Evolutionary conservation across 2,113 vertebrate species (phyloP).

Genomic region (Chunga burmeisteri): DNA sequence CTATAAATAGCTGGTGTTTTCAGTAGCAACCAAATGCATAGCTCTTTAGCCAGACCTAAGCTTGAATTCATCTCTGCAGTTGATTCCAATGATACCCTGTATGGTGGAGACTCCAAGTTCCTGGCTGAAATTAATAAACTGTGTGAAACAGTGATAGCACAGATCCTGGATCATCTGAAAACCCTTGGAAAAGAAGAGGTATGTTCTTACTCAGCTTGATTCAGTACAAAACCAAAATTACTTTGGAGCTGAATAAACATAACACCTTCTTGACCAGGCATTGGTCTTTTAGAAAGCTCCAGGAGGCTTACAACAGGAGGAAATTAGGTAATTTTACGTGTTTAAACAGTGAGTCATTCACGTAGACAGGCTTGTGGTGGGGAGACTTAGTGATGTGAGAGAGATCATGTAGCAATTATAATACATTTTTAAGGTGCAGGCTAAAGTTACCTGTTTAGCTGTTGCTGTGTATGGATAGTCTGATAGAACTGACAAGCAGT

Average conservation of each 20-base stretch:
- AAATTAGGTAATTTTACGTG: neutral
- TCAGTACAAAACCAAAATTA: neutral
- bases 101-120: constrained; percentile 95
- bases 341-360: neutral
- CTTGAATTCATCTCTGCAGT: constrained; percentile 73
- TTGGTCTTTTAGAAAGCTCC: neutral
- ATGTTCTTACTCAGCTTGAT: neutral
- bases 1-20: neutral
- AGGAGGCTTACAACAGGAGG: neutral
- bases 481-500: neutral
- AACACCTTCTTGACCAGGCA: neutral
- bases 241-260: neutral
- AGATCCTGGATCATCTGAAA: constrained; percentile 95
- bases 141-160: constrained; percentile 90
- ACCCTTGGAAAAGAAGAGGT: constrained; percentile 90
- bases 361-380: neutral
- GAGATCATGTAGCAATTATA: neutral
- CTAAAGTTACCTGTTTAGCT: neutral
- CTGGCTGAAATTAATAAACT: constrained; percentile 90
- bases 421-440: neutral
- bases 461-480: neutral
- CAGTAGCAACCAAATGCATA: neutral
- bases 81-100: constrained; percentile 94
- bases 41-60: neutral
- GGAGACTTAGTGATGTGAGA: neutral